These are phyloP conservation scores for Clunio marinus DNA, from an alignment of 2,888 invertebrate species.

Conservation along the genomic window DNA sequence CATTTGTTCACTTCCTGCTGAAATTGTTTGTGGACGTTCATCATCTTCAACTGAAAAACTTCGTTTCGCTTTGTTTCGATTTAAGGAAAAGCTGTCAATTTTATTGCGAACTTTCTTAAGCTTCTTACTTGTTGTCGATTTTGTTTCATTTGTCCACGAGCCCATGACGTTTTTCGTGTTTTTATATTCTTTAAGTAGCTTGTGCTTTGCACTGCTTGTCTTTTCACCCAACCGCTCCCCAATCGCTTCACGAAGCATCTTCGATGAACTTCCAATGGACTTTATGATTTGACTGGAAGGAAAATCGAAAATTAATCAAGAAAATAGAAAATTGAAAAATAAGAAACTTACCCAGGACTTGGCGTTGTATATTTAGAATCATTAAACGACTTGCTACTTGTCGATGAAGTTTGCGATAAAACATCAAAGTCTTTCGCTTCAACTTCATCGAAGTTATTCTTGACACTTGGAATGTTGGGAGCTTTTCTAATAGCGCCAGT, in stretches of 20 bases:
- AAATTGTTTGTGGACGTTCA: slow-evolving; percentile 48
- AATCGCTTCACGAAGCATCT: slow-evolving; percentile 49
- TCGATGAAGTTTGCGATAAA: slow-evolving; percentile 23
- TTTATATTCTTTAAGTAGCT: slow-evolving; percentile 49
- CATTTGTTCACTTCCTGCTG: slow-evolving; percentile 48
- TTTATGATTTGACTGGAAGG: slow-evolving; percentile 48
- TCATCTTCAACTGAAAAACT: slow-evolving; percentile 42
- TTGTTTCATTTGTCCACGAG: slow-evolving; percentile 46
- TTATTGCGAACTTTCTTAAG: slow-evolving; percentile 46
- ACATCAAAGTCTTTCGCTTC: slow-evolving; percentile 11
- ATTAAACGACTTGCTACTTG: slow-evolving; percentile 18
- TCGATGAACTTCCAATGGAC: slow-evolving; percentile 49
- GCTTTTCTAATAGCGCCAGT: slow-evolving; percentile 33
- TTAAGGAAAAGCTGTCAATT: slow-evolving; percentile 44
- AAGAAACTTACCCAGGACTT: slow-evolving; percentile 25
- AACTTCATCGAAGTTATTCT: slow-evolving; percentile 3
- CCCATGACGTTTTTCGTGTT: slow-evolving; percentile 47
- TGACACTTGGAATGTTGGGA: slow-evolving; percentile 23
- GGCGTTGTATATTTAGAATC: slow-evolving; percentile 16
- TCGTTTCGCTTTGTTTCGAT: neutral
- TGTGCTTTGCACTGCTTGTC: slow-evolving; percentile 49
- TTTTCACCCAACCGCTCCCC: slow-evolving; percentile 48
- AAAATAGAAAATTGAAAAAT: neutral
- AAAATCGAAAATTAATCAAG: neutral
- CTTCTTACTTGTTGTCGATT: slow-evolving; percentile 41